Conservation (phyloP, 1,140 invertebrate genomes). For the Varroa destructor region DNA sequence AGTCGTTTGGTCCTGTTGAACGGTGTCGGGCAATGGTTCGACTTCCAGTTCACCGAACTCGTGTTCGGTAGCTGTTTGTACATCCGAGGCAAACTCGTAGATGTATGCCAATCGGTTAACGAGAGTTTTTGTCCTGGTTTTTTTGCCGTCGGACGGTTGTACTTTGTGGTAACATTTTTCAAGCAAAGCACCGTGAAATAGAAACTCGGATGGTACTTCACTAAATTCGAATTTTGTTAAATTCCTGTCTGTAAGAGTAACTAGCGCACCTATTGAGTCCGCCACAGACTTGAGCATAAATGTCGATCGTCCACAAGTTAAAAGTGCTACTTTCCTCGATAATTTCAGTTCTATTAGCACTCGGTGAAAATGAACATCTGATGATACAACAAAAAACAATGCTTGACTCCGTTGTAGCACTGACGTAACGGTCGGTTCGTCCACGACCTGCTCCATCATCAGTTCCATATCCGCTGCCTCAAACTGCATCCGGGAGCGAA, state of each 20-base stretch:
- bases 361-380: conserved; percentile 10
- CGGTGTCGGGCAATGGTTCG: not conserved
- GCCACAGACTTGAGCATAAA: not conserved
- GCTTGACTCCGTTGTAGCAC: not conserved
- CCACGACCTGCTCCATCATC: not conserved
- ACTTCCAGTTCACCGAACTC: not conserved
- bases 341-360: not conserved
- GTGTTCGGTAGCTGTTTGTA: not conserved
- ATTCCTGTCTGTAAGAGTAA: not conserved
- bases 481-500: not conserved
- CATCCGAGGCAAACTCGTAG: not conserved
- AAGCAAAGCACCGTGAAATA: not conserved
- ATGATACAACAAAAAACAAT: not conserved
- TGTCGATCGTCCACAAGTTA: not conserved
- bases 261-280: not conserved
- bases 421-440: conserved; percentile 1
- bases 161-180: not conserved
- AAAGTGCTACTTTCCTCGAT: not conserved
- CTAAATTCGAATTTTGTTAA: not conserved
- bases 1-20: not conserved
- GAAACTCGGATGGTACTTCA: not conserved
- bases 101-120: not conserved
- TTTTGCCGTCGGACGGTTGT: not conserved
- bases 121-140: not conserved
- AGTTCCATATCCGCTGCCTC: not conserved